Base-by-base conservation (phyloP, 2,888 invertebrate species). In the Stenoptilia bipunctidactyla region DNA sequence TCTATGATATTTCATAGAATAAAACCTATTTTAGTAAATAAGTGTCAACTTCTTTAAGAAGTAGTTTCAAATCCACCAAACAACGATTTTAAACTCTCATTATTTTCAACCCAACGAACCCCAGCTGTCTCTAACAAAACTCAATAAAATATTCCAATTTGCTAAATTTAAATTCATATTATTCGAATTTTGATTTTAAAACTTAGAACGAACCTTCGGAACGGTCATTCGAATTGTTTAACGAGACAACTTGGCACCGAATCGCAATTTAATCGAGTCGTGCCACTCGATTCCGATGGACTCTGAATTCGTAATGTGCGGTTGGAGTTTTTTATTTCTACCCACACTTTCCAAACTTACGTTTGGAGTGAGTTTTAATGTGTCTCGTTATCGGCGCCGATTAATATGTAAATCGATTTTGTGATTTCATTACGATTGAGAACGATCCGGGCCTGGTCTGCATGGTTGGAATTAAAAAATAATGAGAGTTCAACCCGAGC, bases 251-350 rank as follows among this genome's bases (percentile, higher is more conserved):
- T 46, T 44, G 44, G 43, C 44, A 42, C 42, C 41, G 47, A 43
- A 38, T 43, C 40, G 43, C 43, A 45, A 49, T 48, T 49, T 46
- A 47, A 48, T 45, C 45, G 46, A 37, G 35, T 30, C 30, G 30
- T n/a, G 30, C 4, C 36, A 42, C 44, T 50, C 45, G 44, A 47
- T 40, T 40, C 44, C 30, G 41, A 43, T 43, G 44, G 40, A 43
- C 42, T 44, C 40, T 27, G 45, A 48, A 49, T 43, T 40, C 40
- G 33, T 44, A 48, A 51, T 45, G 41, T 40, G 35, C 38, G 25
- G 38, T 38, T 38, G 43, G 14, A 30, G 25, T 38, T 41, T 39
- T 39, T 37, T 34, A 42, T 36, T 27, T 38, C n/a, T 12, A 12
- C 36, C 13, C n/a, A 30, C 35, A 35, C 15, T 35, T 35, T 35